Evolutionary conservation across 2,113 vertebrate species (phyloP).

Genomic region (Suncus etruscus): DNA sequence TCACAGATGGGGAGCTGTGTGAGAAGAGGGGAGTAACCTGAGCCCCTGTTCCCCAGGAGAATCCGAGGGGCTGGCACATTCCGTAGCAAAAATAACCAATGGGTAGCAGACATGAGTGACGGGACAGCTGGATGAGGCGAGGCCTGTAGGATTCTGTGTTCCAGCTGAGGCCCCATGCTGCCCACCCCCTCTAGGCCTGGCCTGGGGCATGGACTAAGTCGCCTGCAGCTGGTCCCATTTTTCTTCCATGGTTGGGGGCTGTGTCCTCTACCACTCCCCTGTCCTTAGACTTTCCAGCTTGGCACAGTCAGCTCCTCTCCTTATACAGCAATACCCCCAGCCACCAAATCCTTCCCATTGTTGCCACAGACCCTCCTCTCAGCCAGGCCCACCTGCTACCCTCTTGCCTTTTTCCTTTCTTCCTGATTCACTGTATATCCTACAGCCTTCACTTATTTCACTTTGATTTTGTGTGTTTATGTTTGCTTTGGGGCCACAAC

Average conservation of each 20-base stretch:
- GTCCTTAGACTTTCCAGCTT: constrained; percentile 1
- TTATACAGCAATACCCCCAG: background rate
- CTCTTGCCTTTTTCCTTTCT: background rate
- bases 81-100: constrained; percentile 89
- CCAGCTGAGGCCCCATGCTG: constrained; percentile 5
- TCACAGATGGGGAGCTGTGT: constrained; percentile 69
- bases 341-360: rapidly evolving
- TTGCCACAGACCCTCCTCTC: background rate
- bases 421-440: background rate
- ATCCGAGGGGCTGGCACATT: constrained; percentile 89
- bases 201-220: background rate
- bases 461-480: too few species aligned
- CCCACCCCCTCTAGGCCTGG: constrained; percentile 20
- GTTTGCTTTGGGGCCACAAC: too few species aligned
- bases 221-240: background rate
- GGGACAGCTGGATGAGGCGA: constrained; percentile 87
- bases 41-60: constrained; percentile 84
- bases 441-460: too few species aligned
- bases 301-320: background rate
- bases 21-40: constrained; percentile 84
- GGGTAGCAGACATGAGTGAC: constrained; percentile 86
- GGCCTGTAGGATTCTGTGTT: constrained; percentile 61
- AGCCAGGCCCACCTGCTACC: background rate
- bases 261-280: background rate
- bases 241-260: background rate